phyloP scores from a whole-genome alignment of 2,113 vertebrate species.

The Pimephales promelas region DNA sequence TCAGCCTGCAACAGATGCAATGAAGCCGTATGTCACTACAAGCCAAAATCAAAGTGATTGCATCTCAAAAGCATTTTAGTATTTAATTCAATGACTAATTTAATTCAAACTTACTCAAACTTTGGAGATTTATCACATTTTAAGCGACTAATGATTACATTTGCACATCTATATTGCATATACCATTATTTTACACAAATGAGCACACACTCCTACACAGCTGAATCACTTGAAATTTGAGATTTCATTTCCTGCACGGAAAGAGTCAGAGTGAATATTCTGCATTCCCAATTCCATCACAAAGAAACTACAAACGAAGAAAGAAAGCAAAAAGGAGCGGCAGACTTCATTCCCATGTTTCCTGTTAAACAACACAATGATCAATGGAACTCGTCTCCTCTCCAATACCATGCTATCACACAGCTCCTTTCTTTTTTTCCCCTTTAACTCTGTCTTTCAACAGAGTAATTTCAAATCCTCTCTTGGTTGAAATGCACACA shows the following conservation, averaged over 20 bases:
- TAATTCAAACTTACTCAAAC: neutral
- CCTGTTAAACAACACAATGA: constrained; percentile 35
- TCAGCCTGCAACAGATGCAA: constrained; percentile 12
- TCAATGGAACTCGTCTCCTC: constrained; percentile 1
- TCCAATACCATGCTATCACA: neutral
- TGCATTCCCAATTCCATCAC: neutral
- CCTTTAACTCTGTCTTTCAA: constrained; percentile 17
- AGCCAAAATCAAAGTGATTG: neutral
- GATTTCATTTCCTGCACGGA: neutral
- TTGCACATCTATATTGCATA: neutral
- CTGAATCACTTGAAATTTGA: constrained; percentile 4
- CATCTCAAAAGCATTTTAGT: neutral
- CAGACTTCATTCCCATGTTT: constrained; percentile 9
- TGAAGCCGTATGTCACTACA: neutral
- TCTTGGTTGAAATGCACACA: neutral
- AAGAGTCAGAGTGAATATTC: neutral
- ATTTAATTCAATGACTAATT: neutral
- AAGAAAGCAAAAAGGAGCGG: constrained; percentile 20
- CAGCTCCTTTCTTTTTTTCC: constrained; percentile 1
- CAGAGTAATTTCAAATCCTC: neutral
- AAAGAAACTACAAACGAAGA: constrained; percentile 5
- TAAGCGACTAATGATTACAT: neutral
- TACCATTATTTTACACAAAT: neutral
- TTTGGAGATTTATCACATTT: neutral
- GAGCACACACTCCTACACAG: neutral